A percentile compares a stretch with the other conserved stretches of the same genome.
These are phyloP conservation scores for Zhengitettix transpicula DNA, from an alignment of 2,888 invertebrate genomes.

Conservation along the genomic window DNA sequence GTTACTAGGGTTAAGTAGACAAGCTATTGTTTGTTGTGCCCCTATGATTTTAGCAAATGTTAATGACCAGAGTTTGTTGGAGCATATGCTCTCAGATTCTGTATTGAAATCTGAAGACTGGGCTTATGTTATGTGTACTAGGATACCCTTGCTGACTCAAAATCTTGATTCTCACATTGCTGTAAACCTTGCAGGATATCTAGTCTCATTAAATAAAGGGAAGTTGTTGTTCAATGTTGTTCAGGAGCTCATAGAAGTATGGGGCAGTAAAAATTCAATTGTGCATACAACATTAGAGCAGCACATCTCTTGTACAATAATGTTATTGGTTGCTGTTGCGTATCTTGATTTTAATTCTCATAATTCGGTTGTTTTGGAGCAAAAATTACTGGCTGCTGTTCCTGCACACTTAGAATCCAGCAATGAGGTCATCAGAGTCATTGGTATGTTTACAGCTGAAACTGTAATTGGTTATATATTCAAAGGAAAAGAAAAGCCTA, in stretches of 20 bases:
- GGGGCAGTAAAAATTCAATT: conserved; percentile 48
- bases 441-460: conserved; percentile 63
- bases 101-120: conserved; percentile 33
- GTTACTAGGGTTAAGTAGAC: conserved; percentile 35
- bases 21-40: conserved; percentile 29
- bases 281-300: conserved; percentile 47
- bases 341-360: too few relatives aligned
- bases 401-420: conserved; percentile 50
- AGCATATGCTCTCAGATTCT: too few relatives aligned
- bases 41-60: too few relatives aligned
- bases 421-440: conserved; percentile 37
- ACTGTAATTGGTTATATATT: conserved; percentile 25
- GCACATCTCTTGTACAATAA: conserved; percentile 32
- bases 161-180: conserved; percentile 29
- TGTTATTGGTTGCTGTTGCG: too few relatives aligned
- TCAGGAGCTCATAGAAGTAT: conserved; percentile 39
- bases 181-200: conserved; percentile 42
- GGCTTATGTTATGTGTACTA: conserved; percentile 46
- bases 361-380: too few relatives aligned
- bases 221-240: conserved; percentile 28
- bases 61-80: too few relatives aligned
- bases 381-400: conserved; percentile 34
- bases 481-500: conserved; percentile 21
- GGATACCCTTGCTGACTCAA: conserved; percentile 35
- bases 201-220: conserved; percentile 24